Percentiles rank a stretch among this genome's conserved stretches.
Evolutionary conservation across 1,140 invertebrate species (phyloP).

Genomic region (Pseudomyrmex flavicornis): DNA sequence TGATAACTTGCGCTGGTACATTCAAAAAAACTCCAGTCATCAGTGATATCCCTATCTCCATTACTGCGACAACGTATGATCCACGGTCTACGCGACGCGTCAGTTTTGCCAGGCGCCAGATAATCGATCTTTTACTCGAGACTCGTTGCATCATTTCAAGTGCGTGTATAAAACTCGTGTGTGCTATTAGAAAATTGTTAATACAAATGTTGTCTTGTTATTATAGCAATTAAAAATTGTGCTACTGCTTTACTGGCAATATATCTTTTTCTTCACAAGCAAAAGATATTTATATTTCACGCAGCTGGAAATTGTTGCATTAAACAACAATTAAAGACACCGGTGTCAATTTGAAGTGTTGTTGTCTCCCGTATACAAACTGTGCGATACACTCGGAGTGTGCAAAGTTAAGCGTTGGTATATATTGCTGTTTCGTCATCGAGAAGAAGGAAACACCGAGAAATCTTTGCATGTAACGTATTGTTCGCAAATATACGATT

Average conservation of each 20-base stretch:
- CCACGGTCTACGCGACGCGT: neutral
- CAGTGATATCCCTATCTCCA: constrained; percentile 49
- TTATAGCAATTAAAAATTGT: too few species aligned
- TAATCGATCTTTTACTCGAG: neutral
- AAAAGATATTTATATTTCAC: too few species aligned
- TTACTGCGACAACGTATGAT: neutral
- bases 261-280: too few species aligned
- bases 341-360: too few species aligned
- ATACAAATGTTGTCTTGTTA: neutral
- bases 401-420: too few species aligned
- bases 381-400: too few species aligned
- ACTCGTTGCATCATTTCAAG: constrained; percentile 14
- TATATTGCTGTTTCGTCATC: neutral
- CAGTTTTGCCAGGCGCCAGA: constrained; percentile 1
- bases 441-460: neutral
- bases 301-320: too few species aligned
- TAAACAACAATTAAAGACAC: too few species aligned
- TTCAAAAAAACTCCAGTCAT: constrained; percentile 26
- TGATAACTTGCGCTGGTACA: constrained; percentile 41
- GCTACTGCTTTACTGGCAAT: neutral
- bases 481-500: neutral
- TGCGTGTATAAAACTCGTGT: neutral
- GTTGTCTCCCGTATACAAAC: too few species aligned
- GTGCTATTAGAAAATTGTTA: neutral
- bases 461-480: neutral